Evolutionary conservation across 2,888 invertebrate species (phyloP).

Genomic region (Plebejus argus): DNA sequence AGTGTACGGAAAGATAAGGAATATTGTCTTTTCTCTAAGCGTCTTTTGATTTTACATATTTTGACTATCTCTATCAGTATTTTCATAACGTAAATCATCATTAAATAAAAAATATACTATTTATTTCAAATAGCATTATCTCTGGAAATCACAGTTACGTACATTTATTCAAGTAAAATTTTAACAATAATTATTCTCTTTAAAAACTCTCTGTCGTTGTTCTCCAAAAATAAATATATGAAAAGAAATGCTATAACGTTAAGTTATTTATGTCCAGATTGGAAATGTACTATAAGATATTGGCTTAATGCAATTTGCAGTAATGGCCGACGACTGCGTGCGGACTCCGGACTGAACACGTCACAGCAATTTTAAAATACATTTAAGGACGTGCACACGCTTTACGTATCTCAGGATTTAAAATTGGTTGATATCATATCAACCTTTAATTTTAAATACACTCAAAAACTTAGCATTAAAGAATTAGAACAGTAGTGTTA

Average conservation of each 20-base stretch:
- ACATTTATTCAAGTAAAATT: not conserved
- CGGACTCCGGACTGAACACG: slow-evolving; percentile 42
- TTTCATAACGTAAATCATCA: too few relatives aligned
- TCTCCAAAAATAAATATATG: not conserved
- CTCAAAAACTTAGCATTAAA: too few relatives aligned
- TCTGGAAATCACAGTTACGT: too few relatives aligned
- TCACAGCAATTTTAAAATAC: slow-evolving; percentile 46
- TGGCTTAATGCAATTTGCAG: slow-evolving; percentile 74
- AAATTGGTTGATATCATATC: not conserved
- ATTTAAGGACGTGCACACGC: slow-evolving; percentile 35
- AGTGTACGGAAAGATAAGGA: slow-evolving; percentile 51
- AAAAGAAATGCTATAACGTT: not conserved
- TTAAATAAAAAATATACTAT: too few relatives aligned
- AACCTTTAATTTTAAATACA: too few relatives aligned
- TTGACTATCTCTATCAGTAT: too few relatives aligned
- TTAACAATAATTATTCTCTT: not conserved
- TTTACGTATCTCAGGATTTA: not conserved
- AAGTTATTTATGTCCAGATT: slow-evolving; percentile 38
- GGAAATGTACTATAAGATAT: slow-evolving; percentile 55
- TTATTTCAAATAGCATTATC: too few relatives aligned
- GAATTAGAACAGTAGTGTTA: too few relatives aligned
- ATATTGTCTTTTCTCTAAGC: not conserved
- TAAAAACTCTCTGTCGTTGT: not conserved
- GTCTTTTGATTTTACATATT: not conserved
- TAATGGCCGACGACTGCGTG: slow-evolving; percentile 58